These are phyloP conservation scores for Aleiodes testaceus DNA, from an alignment of 2,888 invertebrate species.

Conservation along the genomic window DNA sequence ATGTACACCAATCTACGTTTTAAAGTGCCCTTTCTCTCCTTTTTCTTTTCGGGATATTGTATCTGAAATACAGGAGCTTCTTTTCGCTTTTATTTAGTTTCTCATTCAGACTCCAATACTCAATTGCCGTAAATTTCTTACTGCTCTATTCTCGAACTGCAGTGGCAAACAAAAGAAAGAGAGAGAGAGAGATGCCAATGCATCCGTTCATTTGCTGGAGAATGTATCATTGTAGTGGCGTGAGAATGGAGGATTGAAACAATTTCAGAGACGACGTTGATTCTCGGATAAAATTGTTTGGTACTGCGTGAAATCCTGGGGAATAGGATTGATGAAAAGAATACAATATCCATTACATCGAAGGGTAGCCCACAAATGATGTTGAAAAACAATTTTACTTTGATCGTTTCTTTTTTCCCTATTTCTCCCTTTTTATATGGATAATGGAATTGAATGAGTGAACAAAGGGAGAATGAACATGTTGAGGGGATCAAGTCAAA, in stretches of 20 bases:
- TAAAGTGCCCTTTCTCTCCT: constrained; percentile 55
- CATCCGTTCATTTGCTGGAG: neutral
- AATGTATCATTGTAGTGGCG: constrained; percentile 4
- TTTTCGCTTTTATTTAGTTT: constrained; percentile 30
- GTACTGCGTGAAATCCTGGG: constrained; percentile 1
- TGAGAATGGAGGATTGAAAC: neutral
- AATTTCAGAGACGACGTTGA: neutral
- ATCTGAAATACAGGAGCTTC: constrained; percentile 25
- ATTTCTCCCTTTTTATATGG: constrained; percentile 2
- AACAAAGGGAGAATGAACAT: constrained; percentile 32
- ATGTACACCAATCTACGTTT: constrained; percentile 57
- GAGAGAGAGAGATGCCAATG: neutral
- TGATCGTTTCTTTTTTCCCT: constrained; percentile 30
- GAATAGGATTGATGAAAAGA: constrained; percentile 55
- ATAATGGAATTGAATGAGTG: constrained; percentile 18
- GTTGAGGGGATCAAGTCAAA: constrained; percentile 16
- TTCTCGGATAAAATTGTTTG: neutral
- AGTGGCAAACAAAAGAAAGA: neutral
- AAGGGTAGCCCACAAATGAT: constrained; percentile 47
- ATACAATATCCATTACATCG: constrained; percentile 64
- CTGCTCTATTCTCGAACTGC: neutral
- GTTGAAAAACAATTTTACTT: constrained; percentile 60
- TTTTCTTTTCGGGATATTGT: constrained; percentile 42
- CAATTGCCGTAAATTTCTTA: constrained; percentile 37
- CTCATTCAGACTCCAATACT: constrained; percentile 23